These are phyloP conservation scores for Ormyrus thymus DNA, from an alignment of 2,888 invertebrate species.

Conservation along the genomic window DNA sequence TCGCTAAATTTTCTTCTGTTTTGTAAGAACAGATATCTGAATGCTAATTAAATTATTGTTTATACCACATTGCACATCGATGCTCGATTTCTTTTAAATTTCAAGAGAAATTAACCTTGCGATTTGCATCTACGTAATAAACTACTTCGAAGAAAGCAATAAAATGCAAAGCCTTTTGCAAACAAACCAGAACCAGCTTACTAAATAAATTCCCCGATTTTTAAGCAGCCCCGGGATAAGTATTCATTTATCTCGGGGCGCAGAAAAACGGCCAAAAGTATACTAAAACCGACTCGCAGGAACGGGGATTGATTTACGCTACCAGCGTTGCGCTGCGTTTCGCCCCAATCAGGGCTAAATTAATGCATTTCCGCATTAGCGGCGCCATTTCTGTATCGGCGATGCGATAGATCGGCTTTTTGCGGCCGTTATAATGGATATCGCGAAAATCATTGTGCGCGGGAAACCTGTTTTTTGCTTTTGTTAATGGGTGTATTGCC, in stretches of 20 bases:
- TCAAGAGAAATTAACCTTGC: neutral
- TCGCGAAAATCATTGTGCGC: constrained; percentile 42
- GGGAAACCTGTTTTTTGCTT: constrained; percentile 32
- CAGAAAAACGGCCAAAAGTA: constrained; percentile 19
- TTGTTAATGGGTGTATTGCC: neutral
- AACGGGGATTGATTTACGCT: constrained; percentile 34
- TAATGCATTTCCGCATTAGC: constrained; percentile 26
- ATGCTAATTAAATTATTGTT: too few species aligned
- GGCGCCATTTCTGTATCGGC: constrained; percentile 9
- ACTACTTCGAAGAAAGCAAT: constrained; percentile 4
- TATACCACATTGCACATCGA: too few species aligned
- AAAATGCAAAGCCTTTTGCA: neutral
- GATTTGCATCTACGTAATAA: neutral
- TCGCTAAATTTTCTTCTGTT: too few species aligned
- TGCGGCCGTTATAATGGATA: constrained; percentile 24
- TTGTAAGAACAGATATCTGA: too few species aligned
- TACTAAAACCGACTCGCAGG: neutral
- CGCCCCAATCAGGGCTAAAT: constrained; percentile 37
- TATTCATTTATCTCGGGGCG: constrained; percentile 40
- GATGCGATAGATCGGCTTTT: constrained; percentile 19
- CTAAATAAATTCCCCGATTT: constrained; percentile 38
- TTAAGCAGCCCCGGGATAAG: constrained; percentile 43
- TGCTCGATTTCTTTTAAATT: neutral
- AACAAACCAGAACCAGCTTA: constrained; percentile 6
- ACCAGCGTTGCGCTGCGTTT: neutral